phyloP scores from a whole-genome alignment of 2,113 vertebrate genomes.

The Cryptoleucopteryx plumbea region DNA sequence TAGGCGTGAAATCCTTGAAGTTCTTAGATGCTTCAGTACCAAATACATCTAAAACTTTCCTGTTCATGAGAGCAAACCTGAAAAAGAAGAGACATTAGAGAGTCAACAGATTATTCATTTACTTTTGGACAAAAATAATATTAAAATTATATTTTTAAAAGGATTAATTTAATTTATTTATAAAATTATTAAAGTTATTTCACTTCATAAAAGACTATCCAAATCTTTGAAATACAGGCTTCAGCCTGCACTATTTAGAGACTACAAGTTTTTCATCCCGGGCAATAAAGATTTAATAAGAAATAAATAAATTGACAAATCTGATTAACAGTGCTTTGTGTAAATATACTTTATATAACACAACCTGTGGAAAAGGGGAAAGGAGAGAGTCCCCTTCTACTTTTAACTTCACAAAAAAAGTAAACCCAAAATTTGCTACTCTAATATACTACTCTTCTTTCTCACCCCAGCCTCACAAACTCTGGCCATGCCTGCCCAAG shows the following conservation, averaged over 20 bases:
- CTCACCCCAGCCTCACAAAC: not conserved
- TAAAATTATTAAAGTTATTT: not conserved
- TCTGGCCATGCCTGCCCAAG: not conserved
- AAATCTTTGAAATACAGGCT: not conserved
- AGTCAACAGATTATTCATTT: not conserved
- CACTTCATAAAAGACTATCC: not conserved
- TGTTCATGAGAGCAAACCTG: conserved; percentile 95
- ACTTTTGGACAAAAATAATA: not conserved
- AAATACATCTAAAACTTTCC: conserved; percentile 88
- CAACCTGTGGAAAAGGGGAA: not conserved
- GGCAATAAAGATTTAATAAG: not conserved
- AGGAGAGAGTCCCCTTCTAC: not conserved
- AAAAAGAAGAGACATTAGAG: not conserved
- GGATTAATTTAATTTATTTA: not conserved
- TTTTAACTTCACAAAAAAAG: not conserved
- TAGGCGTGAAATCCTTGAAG: conserved; percentile 86
- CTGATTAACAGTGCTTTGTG: not conserved
- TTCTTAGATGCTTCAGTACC: conserved; percentile 90
- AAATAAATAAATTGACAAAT: not conserved
- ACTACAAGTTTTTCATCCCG: not conserved
- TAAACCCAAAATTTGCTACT: not conserved
- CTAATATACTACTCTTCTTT: not conserved
- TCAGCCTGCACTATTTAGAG: not conserved
- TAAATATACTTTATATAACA: not conserved
- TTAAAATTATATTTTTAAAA: not conserved